A percentile compares a stretch with the other conserved stretches of the same genome.
phyloP scores from a whole-genome alignment of 2,888 invertebrate genomes.

The Torymus texanus region DNA sequence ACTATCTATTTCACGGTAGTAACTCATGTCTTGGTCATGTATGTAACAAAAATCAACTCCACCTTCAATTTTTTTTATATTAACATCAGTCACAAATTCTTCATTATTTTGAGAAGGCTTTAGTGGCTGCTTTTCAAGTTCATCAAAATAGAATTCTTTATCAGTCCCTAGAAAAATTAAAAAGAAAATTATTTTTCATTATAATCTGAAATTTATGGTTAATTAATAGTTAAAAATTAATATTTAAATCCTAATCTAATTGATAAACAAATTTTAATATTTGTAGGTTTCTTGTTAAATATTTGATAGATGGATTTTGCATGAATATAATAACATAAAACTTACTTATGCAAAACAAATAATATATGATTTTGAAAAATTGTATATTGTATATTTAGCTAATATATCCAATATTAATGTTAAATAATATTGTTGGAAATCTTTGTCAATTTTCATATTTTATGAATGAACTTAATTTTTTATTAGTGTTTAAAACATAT shows the following conservation, averaged over 20 bases:
- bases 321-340: too few relatives aligned
- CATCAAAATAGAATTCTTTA: conserved; percentile 5
- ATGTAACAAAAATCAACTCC: conserved; percentile 12
- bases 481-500: too few relatives aligned
- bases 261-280: too few relatives aligned
- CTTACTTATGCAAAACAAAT: too few relatives aligned
- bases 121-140: neutral
- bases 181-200: neutral
- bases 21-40: conserved; percentile 48
- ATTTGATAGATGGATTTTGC: too few relatives aligned
- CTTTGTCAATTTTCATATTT: too few relatives aligned
- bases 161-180: neutral
- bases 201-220: neutral
- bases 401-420: too few relatives aligned
- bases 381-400: too few relatives aligned
- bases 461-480: too few relatives aligned
- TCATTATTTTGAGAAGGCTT: neutral
- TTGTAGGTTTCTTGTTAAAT: too few relatives aligned
- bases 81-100: conserved; percentile 2
- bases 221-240: neutral
- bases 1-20: conserved; percentile 24
- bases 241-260: neutral
- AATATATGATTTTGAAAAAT: too few relatives aligned
- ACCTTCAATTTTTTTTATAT: neutral
- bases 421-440: too few relatives aligned